Base-by-base conservation (phyloP, 2,113 vertebrate species). In the Lepus timidus region DNA sequence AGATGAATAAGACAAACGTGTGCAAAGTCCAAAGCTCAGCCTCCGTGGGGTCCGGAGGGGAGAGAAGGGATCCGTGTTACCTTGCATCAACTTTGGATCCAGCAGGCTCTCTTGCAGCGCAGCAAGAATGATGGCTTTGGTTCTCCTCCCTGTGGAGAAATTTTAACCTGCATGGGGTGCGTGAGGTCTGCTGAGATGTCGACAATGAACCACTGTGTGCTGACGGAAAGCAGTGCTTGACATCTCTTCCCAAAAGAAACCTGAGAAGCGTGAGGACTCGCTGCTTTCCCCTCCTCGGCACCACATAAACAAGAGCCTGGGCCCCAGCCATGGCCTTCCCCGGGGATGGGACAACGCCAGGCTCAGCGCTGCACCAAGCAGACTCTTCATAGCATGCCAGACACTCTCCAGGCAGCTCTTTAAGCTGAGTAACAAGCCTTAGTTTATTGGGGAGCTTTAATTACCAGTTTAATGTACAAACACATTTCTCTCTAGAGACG, bases 391-490 rank as follows among this genome's bases (percentile, higher is more conserved):
- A 74, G 9, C 3, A 12, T 70, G 94, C 95, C 94, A 97, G 90
- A 74, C 3, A 39, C 88, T 58, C 33, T 95, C 75, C 52, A 78
- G 81, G 90, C 96, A 92, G 95, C 87, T 96, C 96, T 93, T 96
- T 92, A 92, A 90, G 95, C 87, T 93, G 91, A 93, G 87, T 95
- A 97, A 95, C 91, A 92, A 95, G 96, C 92, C 82, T 81, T 49
- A 25, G 90, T 91, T 96, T 94, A 88, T 85, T 94, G 88, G 90
- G 93, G 93, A 85, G 73, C 90, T 95, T 97, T 96, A 96, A 96
- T 97, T 95, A 96, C 96, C 85, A 93, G 93, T 70, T 80, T 95
- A 93, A 97, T 86, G 90, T 81, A 95, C 95, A 97, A 95, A 97
- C 88, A 96, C 92, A 86, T 88, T 95, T 95, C 92, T 84, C 97